phyloP scores from a whole-genome alignment of 2,113 vertebrate genomes.

The Brienomyrus longianalis region DNA sequence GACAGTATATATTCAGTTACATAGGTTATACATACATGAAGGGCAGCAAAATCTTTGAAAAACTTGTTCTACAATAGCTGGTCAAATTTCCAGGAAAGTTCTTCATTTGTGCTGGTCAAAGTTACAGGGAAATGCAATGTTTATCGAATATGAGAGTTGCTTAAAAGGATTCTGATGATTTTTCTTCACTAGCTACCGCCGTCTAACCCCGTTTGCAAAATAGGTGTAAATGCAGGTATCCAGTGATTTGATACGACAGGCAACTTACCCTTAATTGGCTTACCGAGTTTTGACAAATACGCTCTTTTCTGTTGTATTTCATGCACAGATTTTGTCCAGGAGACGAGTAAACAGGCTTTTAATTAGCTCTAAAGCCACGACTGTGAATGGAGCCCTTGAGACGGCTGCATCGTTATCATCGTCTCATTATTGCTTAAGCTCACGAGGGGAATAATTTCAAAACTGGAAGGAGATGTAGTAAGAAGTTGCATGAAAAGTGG shows the following conservation, averaged over 20 bases:
- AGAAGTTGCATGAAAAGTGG: background rate
- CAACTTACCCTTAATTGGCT: constrained; percentile 1
- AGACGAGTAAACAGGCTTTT: constrained; percentile 10
- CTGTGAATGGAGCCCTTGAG: background rate
- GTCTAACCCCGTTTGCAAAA: background rate
- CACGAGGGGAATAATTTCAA: constrained; percentile 16
- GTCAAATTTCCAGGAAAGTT: background rate
- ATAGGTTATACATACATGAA: background rate
- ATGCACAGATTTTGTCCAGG: constrained; percentile 11
- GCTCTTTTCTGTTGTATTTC: background rate
- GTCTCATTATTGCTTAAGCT: constrained; percentile 12
- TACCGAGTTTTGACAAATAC: background rate
- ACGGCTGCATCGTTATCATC: background rate
- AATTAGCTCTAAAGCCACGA: constrained; percentile 16
- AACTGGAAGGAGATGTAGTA: background rate
- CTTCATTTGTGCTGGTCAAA: background rate
- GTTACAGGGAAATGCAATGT: background rate
- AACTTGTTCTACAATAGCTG: background rate
- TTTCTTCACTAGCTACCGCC: background rate
- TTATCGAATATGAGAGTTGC: background rate
- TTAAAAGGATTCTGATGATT: background rate
- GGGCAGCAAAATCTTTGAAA: background rate
- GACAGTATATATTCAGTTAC: background rate
- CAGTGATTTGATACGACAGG: background rate
- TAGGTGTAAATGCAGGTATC: background rate